Conservation (phyloP, 2,797 vertebrate species). For the Sternarchorhynchus goeldii region DNA sequence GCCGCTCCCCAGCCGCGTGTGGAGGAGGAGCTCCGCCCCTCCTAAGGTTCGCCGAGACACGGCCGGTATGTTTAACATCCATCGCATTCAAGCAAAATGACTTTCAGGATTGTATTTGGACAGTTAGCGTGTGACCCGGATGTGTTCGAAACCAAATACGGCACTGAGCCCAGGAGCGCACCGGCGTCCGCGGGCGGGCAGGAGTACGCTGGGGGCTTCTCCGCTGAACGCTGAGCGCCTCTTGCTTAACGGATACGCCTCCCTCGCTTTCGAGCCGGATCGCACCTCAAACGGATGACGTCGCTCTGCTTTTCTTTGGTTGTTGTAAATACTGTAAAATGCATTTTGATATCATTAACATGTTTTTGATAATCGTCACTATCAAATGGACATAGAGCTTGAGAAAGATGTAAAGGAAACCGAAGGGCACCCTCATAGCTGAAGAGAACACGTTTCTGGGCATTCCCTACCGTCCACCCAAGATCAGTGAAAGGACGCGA, state of each 20-base stretch:
- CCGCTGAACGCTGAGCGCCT: not conserved
- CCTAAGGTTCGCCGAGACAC: no score
- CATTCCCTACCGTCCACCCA: not conserved
- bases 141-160: not conserved
- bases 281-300: slow-evolving; percentile 47
- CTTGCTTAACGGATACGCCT: not conserved
- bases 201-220: not conserved
- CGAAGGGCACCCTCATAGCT: slow-evolving; percentile 26
- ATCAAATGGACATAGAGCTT: slow-evolving; percentile 68
- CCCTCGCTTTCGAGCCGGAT: not conserved
- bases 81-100: slow-evolving; percentile 39
- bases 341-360: slow-evolving; percentile 89
- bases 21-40: no score
- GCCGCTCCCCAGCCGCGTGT: no score
- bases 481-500: not conserved
- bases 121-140: no score
- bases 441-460: slow-evolving; percentile 25
- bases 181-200: not conserved
- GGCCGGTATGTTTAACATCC: not conserved
- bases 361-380: slow-evolving; percentile 82
- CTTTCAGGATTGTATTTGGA: slow-evolving; percentile 22
- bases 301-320: slow-evolving; percentile 57
- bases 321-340: slow-evolving; percentile 86
- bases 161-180: not conserved
- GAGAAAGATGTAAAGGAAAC: slow-evolving; percentile 44